Percentiles rank a stretch among this genome's conserved stretches.
These are phyloP conservation scores for Chamaedrilus cognettii DNA, from an alignment of 2,888 invertebrate genomes.

Conservation along the genomic window DNA sequence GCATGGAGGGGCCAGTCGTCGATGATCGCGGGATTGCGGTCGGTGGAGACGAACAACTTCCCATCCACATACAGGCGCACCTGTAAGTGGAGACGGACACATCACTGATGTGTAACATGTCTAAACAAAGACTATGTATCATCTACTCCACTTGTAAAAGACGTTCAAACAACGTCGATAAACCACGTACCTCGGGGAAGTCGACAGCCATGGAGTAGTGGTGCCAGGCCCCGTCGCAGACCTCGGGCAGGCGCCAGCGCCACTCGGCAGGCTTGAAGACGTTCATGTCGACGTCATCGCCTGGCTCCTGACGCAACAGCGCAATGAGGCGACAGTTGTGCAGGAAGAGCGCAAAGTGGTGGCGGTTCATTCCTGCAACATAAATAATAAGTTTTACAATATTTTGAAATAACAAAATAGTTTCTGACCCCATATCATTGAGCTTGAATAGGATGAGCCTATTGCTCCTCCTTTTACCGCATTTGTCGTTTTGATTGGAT, in stretches of 20 bases:
- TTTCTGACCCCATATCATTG: too few species aligned
- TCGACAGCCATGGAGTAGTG: conserved; percentile 91
- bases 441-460: too few species aligned
- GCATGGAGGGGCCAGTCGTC: conserved; percentile 99
- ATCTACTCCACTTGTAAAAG: too few species aligned
- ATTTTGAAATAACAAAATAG: too few species aligned
- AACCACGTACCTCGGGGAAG: conserved; percentile 19
- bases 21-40: conserved; percentile 92
- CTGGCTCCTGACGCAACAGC: conserved; percentile 80
- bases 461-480: too few species aligned
- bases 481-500: too few species aligned
- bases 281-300: conserved; percentile 48
- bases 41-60: conserved; percentile 68
- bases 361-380: conserved; percentile 90
- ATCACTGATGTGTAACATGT: too few species aligned
- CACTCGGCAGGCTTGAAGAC: conserved; percentile 89
- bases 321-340: conserved; percentile 96
- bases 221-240: conserved; percentile 99
- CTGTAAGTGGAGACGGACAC: conserved; percentile 26
- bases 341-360: conserved; percentile 96
- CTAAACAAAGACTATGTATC: too few species aligned
- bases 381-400: not conserved
- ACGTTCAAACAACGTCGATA: too few species aligned
- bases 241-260: conserved; percentile 93
- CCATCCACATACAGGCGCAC: conserved; percentile 82